Percentiles rank a stretch among this genome's conserved stretches.
Evolutionary conservation across 2,888 invertebrate species (phyloP).

Genomic region (Nemoura dubitans): DNA sequence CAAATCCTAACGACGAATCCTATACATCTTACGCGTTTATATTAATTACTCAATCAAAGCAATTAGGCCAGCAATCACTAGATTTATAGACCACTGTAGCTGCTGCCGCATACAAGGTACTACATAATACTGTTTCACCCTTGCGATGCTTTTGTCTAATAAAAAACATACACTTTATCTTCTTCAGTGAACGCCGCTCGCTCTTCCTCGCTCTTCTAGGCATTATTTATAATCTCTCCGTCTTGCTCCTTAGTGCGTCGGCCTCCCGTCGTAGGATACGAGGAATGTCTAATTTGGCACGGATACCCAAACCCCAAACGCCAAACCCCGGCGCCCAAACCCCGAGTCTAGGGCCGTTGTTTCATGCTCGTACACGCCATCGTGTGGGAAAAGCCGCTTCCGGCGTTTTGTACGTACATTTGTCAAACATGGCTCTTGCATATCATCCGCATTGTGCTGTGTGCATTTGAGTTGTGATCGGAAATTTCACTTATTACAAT

Average conservation of each 20-base stretch:
- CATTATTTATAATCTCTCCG: conserved; percentile 29
- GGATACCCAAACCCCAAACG: conserved; percentile 43
- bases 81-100: not conserved
- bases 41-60: not conserved
- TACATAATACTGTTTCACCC: not conserved
- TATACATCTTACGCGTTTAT: not conserved
- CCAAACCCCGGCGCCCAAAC: not conserved
- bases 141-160: not conserved
- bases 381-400: too few species aligned
- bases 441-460: too few species aligned
- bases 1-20: not conserved
- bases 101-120: not conserved
- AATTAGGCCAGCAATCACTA: not conserved
- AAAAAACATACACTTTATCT: conserved; percentile 8
- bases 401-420: too few species aligned
- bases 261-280: conserved; percentile 44
- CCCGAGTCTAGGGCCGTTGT: not conserved
- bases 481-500: too few species aligned
- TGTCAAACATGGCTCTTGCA: too few species aligned
- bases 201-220: not conserved
- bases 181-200: not conserved
- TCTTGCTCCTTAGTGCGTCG: conserved; percentile 30
- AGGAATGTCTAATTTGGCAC: conserved; percentile 51
- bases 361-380: too few species aligned
- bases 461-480: too few species aligned